Percentiles rank a stretch among this genome's conserved stretches.
These are phyloP conservation scores for Macroglossus sobrinus DNA, from an alignment of 2,113 vertebrate species.

Conservation along the genomic window DNA sequence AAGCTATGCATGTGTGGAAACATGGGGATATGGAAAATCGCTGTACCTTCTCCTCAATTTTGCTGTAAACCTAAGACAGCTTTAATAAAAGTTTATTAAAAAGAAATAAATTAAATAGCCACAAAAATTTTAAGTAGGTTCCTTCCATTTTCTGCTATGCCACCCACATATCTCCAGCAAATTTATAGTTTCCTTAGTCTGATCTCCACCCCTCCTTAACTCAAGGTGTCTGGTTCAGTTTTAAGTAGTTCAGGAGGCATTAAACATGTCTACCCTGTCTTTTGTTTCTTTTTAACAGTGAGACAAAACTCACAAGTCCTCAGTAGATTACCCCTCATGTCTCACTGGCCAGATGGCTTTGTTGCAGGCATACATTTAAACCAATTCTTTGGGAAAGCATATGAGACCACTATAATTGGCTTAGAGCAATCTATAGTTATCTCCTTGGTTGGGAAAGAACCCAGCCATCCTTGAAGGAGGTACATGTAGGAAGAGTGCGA, in stretches of 20 bases:
- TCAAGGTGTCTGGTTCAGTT: neutral
- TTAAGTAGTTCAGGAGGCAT: neutral
- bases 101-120: neutral
- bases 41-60: neutral
- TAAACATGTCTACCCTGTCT: neutral
- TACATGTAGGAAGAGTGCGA: neutral
- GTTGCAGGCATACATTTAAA: neutral
- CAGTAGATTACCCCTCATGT: neutral
- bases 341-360: neutral
- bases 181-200: neutral
- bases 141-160: neutral
- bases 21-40: neutral
- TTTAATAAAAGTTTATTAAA: neutral
- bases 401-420: neutral
- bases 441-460: neutral
- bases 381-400: neutral
- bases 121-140: neutral
- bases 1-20: neutral
- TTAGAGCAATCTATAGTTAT: neutral
- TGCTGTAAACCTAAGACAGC: neutral
- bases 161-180: neutral
- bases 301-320: neutral
- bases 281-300: neutral
- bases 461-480: neutral
- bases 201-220: neutral